A percentile compares a stretch with the other conserved stretches of the same genome.
Conservation (phyloP, 2,797 vertebrate species). For the Calcarius lapponicus region DNA sequence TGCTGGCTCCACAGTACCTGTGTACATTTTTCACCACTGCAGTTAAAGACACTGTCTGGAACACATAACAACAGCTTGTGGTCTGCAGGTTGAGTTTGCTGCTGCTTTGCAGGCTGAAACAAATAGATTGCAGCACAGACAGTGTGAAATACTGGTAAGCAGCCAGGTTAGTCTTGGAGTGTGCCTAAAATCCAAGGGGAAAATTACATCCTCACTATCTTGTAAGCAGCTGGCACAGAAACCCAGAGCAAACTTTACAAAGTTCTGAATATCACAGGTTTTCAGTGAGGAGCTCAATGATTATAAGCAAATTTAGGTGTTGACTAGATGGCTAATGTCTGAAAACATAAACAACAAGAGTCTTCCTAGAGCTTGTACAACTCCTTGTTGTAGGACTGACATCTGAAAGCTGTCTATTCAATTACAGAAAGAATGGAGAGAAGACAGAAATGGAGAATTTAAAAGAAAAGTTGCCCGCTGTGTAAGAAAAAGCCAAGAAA, state of each 20-base stretch:
- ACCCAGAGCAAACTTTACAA: neutral
- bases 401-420: slow-evolving; percentile 48
- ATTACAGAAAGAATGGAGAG: slow-evolving; percentile 98
- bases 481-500: slow-evolving; percentile 99
- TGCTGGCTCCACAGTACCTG: neutral
- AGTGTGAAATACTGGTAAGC: neutral
- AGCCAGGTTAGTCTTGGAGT: neutral
- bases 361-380: neutral
- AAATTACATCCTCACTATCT: neutral
- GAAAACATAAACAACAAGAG: neutral
- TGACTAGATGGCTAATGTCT: neutral
- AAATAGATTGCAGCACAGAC: neutral
- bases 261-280: neutral
- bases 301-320: neutral
- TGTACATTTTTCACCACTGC: neutral
- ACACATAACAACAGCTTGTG: neutral
- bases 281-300: neutral
- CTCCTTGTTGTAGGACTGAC: slow-evolving; percentile 8
- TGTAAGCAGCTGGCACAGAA: neutral
- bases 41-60: neutral
- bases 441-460: slow-evolving; percentile 98
- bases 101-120: neutral
- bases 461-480: slow-evolving; percentile 99
- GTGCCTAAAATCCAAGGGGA: neutral
- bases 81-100: neutral